phyloP scores from a whole-genome alignment of 2,888 invertebrate species.

The Agrotis clavis region DNA sequence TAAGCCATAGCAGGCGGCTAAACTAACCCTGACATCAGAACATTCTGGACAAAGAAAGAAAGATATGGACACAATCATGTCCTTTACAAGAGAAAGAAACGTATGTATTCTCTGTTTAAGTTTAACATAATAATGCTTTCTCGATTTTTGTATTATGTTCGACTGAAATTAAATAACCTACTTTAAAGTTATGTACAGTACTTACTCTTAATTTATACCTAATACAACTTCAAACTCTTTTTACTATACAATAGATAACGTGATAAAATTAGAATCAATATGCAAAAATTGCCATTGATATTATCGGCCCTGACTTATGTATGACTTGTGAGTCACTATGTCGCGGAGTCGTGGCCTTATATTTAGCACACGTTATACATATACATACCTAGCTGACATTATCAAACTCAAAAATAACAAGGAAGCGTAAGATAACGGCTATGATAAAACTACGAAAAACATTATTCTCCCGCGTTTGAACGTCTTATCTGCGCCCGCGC shows the following conservation, averaged over 20 bases:
- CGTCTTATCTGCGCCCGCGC: constrained; percentile 53
- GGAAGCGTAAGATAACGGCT: constrained; percentile 45
- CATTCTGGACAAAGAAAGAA: too few relatives aligned
- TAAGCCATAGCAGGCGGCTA: too few relatives aligned
- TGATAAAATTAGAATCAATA: constrained; percentile 14
- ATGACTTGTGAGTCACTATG: constrained; percentile 26
- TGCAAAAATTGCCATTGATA: constrained; percentile 13
- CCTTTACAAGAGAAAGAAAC: not conserved
- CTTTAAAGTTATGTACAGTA: too few relatives aligned
- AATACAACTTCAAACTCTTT: constrained; percentile 9
- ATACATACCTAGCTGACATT: constrained; percentile 7
- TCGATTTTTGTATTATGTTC: too few relatives aligned
- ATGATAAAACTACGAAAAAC: constrained; percentile 47
- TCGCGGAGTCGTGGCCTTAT: constrained; percentile 17
- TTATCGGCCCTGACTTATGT: constrained; percentile 14
- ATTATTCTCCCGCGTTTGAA: constrained; percentile 46
- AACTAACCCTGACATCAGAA: too few relatives aligned
- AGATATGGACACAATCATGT: too few relatives aligned
- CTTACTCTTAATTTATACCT: too few relatives aligned
- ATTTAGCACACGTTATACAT: constrained; percentile 23
- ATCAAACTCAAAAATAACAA: constrained; percentile 37
- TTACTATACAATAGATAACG: not conserved
- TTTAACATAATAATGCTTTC: too few relatives aligned
- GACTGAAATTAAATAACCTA: too few relatives aligned
- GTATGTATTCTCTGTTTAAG: too few relatives aligned